A percentile compares a stretch with the other conserved stretches of the same genome.
These are phyloP conservation scores for Osmoderma eremita DNA, from an alignment of 2,888 invertebrate species.

Conservation along the genomic window DNA sequence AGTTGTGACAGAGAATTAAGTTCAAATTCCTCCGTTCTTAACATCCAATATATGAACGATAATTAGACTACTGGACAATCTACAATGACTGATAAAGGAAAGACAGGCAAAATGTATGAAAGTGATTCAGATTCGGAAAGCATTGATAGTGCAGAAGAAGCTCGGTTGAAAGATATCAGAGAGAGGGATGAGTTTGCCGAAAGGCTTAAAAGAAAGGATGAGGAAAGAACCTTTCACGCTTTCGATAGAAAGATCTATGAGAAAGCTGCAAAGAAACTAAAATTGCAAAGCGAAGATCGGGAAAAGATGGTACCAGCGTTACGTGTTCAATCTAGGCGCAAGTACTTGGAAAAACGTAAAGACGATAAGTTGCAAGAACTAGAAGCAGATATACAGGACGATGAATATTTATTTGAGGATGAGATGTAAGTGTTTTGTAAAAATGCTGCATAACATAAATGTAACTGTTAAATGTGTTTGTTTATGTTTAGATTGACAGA, in stretches of 20 bases:
- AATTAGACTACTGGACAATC: no score
- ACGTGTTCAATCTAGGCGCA: conserved; percentile 88
- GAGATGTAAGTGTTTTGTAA: conserved; percentile 73
- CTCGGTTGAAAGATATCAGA: conserved; percentile 82
- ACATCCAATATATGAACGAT: no score
- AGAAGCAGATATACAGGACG: conserved; percentile 94
- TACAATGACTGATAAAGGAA: no score
- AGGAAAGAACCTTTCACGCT: conserved; percentile 78
- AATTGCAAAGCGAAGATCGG: conserved; percentile 86
- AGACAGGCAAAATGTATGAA: conserved; percentile 8
- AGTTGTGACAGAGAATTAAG: no score
- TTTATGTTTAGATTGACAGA: conserved; percentile 76
- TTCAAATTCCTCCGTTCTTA: no score
- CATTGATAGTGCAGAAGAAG: conserved; percentile 81
- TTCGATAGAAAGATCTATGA: conserved; percentile 77
- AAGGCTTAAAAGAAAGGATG: conserved; percentile 88
- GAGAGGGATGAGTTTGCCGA: conserved; percentile 95
- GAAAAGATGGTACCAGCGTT: conserved; percentile 89
- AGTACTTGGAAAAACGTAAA: conserved; percentile 95
- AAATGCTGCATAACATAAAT: conserved; percentile 1
- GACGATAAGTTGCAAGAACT: conserved; percentile 95
- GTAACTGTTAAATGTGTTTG: background rate
- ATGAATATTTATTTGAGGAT: conserved; percentile 93
- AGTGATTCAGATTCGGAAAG: conserved; percentile 63
- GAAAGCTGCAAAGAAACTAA: conserved; percentile 91